Base-by-base conservation (phyloP, 1,140 invertebrate genomes). In the Agraylea sexmaculata region DNA sequence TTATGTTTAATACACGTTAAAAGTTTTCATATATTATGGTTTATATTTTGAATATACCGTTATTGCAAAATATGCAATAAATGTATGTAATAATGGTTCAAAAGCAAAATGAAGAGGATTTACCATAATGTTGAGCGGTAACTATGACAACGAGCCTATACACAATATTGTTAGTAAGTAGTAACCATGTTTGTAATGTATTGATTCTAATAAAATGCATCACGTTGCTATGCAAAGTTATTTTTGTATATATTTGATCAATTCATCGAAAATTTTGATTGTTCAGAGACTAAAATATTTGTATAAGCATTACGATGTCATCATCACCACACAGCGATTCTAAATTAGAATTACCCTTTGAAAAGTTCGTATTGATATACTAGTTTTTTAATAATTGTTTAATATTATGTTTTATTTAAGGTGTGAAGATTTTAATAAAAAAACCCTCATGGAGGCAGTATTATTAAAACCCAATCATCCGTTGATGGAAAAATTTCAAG, bases 401-500 rank as follows among this genome's bases (percentile, higher is more conserved):
- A 16, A 32, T 32, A 11, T 18, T 12, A 35, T 35, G 8, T 35
- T 36, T 11, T 17, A 25, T n/a, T 25, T 11, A n/a, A 11, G 18
- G 43, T 40, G 32, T 47, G 45, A 41, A 5, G 22, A 25, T 23
- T 22, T 11, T 21, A 16, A 10, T 34, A 19, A 13, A 23, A 18
- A 18, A 13, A 25, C 19, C 27, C 56, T 52, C 15, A 53, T 56
- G 10, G 57, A 60, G 57, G 62, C 62, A 1, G 54, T 60, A 0
- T 60, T 68, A 10, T 53, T 68, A 28, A 60, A 66, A 22, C 48
- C 63, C 1, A 53, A 59, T 2, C 64, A 68, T 43, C 64, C 64
- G 5, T 52, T 66, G 13, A 65, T 68, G 62, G 60, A 64, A 46
- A 54, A 54, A 20, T 68, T 68, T 53, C 65, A 68, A 51, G 51